Conservation (phyloP, 2,888 invertebrate species). For the Argynnis bischoffii region DNA sequence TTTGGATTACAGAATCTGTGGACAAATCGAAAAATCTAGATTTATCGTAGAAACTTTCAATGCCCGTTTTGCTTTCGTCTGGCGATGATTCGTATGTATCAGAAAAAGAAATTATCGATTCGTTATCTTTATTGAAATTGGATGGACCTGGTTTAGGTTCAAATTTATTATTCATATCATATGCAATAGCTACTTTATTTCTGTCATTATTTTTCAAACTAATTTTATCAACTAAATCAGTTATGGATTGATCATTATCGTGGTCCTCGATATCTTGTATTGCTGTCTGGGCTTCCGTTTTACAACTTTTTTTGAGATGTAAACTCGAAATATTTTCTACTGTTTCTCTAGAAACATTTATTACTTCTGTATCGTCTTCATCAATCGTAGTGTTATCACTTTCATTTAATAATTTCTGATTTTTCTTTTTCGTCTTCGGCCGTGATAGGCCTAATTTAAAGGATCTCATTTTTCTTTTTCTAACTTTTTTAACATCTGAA, state of each 20-base stretch:
- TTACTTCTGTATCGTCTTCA: constrained; percentile 51
- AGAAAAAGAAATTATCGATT: constrained; percentile 41
- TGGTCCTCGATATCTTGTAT: background rate
- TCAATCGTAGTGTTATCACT: constrained; percentile 38
- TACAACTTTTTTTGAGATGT: constrained; percentile 50
- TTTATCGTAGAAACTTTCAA: constrained; percentile 69
- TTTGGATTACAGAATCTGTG: constrained; percentile 24
- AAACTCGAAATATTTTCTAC: constrained; percentile 58
- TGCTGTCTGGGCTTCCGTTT: constrained; percentile 16
- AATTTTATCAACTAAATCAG: constrained; percentile 54
- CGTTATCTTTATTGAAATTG: constrained; percentile 38
- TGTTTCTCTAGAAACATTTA: constrained; percentile 65
- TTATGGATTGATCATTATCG: constrained; percentile 42
- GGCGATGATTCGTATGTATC: constrained; percentile 57
- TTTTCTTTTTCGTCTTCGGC: constrained; percentile 54
- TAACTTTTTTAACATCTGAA: constrained; percentile 71
- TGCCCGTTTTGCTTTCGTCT: constrained; percentile 60
- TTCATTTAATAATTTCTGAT: constrained; percentile 24
- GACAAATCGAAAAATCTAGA: constrained; percentile 70
- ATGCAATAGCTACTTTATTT: constrained; percentile 51
- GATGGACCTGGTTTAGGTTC: constrained; percentile 70
- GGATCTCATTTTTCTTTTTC: constrained; percentile 73
- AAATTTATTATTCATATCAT: constrained; percentile 61
- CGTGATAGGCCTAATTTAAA: constrained; percentile 71
- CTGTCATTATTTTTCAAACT: constrained; percentile 41